Conservation (phyloP, 2,113 vertebrate species). For the Embiotoca jacksoni region DNA sequence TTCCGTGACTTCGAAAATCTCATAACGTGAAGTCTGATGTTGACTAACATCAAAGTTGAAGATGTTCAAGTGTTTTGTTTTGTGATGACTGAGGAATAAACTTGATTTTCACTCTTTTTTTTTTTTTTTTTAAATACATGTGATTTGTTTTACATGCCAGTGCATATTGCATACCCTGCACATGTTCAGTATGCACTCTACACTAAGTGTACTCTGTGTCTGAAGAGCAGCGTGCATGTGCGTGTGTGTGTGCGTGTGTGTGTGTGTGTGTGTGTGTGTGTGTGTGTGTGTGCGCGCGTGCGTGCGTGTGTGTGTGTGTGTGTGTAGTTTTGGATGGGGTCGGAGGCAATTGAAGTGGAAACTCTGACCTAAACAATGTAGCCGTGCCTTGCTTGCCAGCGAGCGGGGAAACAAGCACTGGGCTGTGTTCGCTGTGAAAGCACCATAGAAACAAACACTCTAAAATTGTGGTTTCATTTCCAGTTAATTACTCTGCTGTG, state of each 20-base stretch:
- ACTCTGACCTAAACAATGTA: constrained; percentile 58
- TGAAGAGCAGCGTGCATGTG: constrained; percentile 4
- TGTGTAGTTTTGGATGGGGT: constrained; percentile 41
- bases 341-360: constrained; percentile 67
- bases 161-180: background rate
- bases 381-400: constrained; percentile 27
- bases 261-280: constrained; percentile 3
- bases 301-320: constrained; percentile 4
- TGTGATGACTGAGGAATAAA: background rate
- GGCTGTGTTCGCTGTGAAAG: constrained; percentile 39
- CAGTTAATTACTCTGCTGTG: constrained; percentile 54
- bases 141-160: background rate
- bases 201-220: background rate
- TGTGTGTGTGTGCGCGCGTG: too few species aligned
- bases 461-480: constrained; percentile 44
- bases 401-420: constrained; percentile 30
- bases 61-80: background rate
- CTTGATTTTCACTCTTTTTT: background rate
- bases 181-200: background rate
- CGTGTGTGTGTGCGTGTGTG: background rate
- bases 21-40: background rate
- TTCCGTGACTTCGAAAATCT: constrained; percentile 15
- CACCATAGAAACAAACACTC: constrained; percentile 46
- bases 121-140: background rate
- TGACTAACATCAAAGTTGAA: background rate